These are phyloP conservation scores for Adelphocoris suturalis DNA, from an alignment of 2,888 invertebrate species.

Conservation along the genomic window DNA sequence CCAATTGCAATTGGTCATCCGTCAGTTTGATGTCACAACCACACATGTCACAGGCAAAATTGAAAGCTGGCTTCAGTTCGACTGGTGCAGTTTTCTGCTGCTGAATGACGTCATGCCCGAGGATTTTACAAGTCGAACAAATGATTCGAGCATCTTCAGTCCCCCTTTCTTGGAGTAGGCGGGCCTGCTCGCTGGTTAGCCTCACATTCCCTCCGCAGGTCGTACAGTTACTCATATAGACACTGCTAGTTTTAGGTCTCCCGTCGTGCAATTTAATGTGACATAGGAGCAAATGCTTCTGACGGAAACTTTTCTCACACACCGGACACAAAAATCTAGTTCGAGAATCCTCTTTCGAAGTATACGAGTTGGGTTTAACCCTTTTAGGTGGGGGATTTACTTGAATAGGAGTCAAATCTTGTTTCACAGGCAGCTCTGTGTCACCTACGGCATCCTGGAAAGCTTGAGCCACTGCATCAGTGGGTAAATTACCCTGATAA, in stretches of 20 bases:
- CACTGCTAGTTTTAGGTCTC: constrained; percentile 33
- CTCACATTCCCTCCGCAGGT: constrained; percentile 55
- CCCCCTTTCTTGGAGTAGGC: constrained; percentile 51
- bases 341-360: constrained; percentile 13
- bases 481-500: not conserved
- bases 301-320: constrained; percentile 62
- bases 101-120: constrained; percentile 56
- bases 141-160: constrained; percentile 59
- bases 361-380: not conserved
- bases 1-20: constrained; percentile 61
- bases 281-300: constrained; percentile 55
- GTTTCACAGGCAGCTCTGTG: not conserved
- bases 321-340: constrained; percentile 60
- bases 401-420: not conserved
- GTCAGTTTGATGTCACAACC: constrained; percentile 61
- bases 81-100: constrained; percentile 15
- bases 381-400: not conserved
- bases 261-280: constrained; percentile 62
- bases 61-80: constrained; percentile 3
- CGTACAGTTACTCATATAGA: constrained; percentile 60
- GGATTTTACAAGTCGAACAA: constrained; percentile 61
- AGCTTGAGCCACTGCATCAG: constrained; percentile 31
- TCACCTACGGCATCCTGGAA: constrained; percentile 20
- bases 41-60: constrained; percentile 56
- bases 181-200: constrained; percentile 58